Base-by-base conservation (phyloP, 2,888 invertebrate genomes). In the Parnassius glacialis region DNA sequence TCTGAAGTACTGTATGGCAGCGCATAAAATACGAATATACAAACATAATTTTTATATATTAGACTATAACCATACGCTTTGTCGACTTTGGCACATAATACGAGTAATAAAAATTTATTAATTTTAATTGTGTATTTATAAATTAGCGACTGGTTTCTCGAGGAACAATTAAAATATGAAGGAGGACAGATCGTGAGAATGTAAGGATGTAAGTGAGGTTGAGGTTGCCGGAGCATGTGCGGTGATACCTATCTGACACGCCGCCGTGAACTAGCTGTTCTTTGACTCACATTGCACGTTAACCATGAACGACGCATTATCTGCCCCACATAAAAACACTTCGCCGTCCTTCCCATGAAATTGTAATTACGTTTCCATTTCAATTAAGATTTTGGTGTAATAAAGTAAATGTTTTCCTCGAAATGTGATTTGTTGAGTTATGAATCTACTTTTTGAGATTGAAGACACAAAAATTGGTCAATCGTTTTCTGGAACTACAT, bases 231-330 rank as follows among this genome's bases (percentile, higher is more conserved):
- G 52, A 58, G 59, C 59, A 53, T 53, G 52, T 62, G 63, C 54
- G 52, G 84, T 85, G 86, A 80, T 74, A 71, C 72, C 87, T 85
- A 87, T 75, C 51, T 81, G 83, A 84, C 81, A 81, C 79, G 61
- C 75, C 67, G 72, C 68, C 72, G 73, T 80, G 75, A 76, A 74
- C 73, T 83, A 81, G 80, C 85, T 82, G 87, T 87, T 75, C 73
- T 78, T 81, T 77, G 83, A 64, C 80, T 83, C 81, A 86, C 82
- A 82, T 86, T 84, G 79, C 77, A 80, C 78, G 73, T 76, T 75
- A 79, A 83, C 83, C 83, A 84, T 85, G 82, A 83, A 80, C 74
- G 67, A 79, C 70, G 74, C 73, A 72, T 74, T 72, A 74, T 73
- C 68, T 78, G 81, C 62, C 76, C 81, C 70, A 83, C 78, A 76